phyloP scores from a whole-genome alignment of 1,140 invertebrate species.

The Homarus americanus region DNA sequence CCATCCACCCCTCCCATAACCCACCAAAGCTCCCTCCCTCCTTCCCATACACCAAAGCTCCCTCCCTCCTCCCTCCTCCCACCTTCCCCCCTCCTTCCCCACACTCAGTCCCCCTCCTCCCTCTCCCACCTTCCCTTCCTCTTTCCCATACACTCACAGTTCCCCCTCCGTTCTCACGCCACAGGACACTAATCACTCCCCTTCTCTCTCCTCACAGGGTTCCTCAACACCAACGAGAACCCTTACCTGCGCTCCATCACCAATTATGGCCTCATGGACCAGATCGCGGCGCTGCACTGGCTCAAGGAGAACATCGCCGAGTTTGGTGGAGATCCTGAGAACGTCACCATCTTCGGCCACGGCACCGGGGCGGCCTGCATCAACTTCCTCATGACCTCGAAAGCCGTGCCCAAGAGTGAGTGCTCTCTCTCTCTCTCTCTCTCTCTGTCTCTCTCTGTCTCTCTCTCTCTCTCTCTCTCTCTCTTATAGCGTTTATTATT shows the following conservation, averaged over 20 bases:
- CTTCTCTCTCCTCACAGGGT: constrained; percentile 64
- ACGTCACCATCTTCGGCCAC: constrained; percentile 95
- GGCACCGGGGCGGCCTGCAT: constrained; percentile 95
- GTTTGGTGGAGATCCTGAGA: constrained; percentile 91
- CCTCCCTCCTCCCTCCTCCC: neutral
- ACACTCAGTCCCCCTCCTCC: neutral
- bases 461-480: too few relatives aligned
- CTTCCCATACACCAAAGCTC: too few relatives aligned
- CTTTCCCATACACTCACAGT: neutral
- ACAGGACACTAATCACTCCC: neutral
- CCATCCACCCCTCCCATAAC: neutral
- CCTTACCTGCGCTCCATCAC: constrained; percentile 84
- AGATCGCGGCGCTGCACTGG: constrained; percentile 77
- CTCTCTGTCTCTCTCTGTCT: too few relatives aligned
- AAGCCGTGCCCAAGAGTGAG: constrained; percentile 93
- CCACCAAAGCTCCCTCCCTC: neutral
- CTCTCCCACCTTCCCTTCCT: neutral
- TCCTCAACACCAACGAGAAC: constrained; percentile 76
- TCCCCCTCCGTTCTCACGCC: too few relatives aligned
- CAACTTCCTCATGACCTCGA: constrained; percentile 92
- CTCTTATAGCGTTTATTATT: too few relatives aligned
- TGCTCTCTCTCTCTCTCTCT: too few relatives aligned
- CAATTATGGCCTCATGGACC: constrained; percentile 78
- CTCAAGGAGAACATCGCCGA: constrained; percentile 86
- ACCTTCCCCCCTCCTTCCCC: neutral